Conservation (phyloP, 2,888 invertebrate genomes). For the Zootermopsis nevadensis region DNA sequence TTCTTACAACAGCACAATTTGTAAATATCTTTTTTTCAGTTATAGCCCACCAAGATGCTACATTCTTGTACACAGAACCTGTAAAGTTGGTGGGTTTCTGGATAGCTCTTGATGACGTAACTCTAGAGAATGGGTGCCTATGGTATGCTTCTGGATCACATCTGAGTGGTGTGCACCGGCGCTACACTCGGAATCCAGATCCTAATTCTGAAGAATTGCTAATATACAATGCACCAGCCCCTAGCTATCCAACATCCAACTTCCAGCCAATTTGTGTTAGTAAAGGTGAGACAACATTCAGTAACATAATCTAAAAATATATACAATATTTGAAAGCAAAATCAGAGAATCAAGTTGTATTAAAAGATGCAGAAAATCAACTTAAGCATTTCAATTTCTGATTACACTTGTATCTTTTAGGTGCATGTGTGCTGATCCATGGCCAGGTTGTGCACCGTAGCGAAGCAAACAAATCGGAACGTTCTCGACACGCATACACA, state of each 20-base stretch:
- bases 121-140: slow-evolving; percentile 92
- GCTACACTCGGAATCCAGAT: slow-evolving; percentile 78
- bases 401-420: slow-evolving; percentile 63
- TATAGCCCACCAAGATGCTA: slow-evolving; percentile 85
- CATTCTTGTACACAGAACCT: slow-evolving; percentile 89
- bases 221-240: slow-evolving; percentile 76
- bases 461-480: slow-evolving; percentile 82
- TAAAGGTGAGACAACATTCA: slow-evolving; percentile 74
- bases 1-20: no score
- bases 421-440: slow-evolving; percentile 88
- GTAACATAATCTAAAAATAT: background rate
- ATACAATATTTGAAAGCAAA: no score
- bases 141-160: slow-evolving; percentile 95
- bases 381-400: no score
- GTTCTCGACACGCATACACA: slow-evolving; percentile 93
- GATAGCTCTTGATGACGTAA: slow-evolving; percentile 96
- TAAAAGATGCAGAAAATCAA: no score
- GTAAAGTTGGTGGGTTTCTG: slow-evolving; percentile 85
- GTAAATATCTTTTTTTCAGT: slow-evolving; percentile 66
- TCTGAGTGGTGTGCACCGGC: slow-evolving; percentile 80
- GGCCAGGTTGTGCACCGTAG: slow-evolving; percentile 95
- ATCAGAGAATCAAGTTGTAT: no score
- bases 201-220: slow-evolving; percentile 69
- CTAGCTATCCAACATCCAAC: slow-evolving; percentile 77
- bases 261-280: slow-evolving; percentile 84